Percentiles rank a stretch among this genome's conserved stretches.
These are phyloP conservation scores for Perdix hodgsoniae DNA, from an alignment of 2,797 vertebrate species.

Conservation along the genomic window DNA sequence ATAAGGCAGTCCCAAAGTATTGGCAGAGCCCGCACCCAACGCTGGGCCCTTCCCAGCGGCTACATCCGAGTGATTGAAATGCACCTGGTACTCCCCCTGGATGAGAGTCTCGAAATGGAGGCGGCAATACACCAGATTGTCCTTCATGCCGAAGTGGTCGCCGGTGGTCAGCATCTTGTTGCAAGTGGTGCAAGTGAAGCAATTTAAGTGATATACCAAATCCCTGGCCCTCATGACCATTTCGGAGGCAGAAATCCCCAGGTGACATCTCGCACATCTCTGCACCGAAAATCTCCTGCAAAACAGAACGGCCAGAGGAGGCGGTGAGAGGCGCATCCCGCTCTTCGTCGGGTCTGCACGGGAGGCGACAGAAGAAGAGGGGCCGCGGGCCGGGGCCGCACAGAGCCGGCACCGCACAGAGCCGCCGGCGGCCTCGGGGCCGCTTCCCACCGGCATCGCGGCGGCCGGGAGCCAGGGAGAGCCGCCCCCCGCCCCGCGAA, in stretches of 20 bases:
- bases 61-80: constrained; percentile 95
- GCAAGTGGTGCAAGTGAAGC: constrained; percentile 98
- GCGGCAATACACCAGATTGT: constrained; percentile 98
- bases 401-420: not conserved
- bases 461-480: not conserved
- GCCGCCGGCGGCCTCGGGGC: not conserved
- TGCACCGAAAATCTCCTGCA: constrained; percentile 98
- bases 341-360: not conserved
- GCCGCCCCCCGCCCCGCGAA: not conserved
- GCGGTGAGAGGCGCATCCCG: constrained; percentile 64
- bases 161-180: constrained; percentile 98
- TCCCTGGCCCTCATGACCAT: constrained; percentile 99
- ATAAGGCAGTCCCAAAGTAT: constrained; percentile 94
- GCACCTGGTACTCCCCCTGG: constrained; percentile 96
- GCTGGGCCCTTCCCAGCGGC: constrained; percentile 89
- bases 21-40: constrained; percentile 87
- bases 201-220: constrained; percentile 97
- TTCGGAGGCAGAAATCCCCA: constrained; percentile 98
- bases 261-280: constrained; percentile 96
- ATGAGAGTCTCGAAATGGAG: constrained; percentile 98
- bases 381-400: not conserved
- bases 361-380: not conserved
- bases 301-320: constrained; percentile 64
- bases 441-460: not conserved
- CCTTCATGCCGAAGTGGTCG: constrained; percentile 99